Evolutionary conservation across 2,888 invertebrate genomes (phyloP).

Genomic region (Diachrysia chrysitis): DNA sequence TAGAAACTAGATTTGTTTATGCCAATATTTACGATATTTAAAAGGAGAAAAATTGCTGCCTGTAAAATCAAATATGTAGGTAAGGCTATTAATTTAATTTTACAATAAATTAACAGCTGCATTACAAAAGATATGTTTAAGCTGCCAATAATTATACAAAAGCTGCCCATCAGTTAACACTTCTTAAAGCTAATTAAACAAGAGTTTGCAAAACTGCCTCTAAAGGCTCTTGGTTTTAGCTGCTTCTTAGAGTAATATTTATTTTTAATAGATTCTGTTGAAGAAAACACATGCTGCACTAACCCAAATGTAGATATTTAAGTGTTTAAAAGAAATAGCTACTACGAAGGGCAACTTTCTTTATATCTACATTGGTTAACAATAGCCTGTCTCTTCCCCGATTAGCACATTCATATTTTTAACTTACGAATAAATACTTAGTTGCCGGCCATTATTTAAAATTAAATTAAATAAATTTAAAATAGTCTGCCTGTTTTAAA

Average conservation of each 20-base stretch:
- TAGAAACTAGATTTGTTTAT: too few species aligned
- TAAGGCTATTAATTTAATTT: too few species aligned
- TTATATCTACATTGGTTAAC: neutral
- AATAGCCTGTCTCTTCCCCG: too few species aligned
- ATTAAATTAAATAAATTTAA: neutral
- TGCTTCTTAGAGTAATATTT: conserved; percentile 22
- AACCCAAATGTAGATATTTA: conserved; percentile 1
- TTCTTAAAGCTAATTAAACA: too few species aligned
- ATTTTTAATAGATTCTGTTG: neutral
- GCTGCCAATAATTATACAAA: conserved; percentile 15
- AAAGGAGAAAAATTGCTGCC: too few species aligned
- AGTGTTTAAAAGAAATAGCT: conserved; percentile 2
- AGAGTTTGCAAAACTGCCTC: conserved; percentile 13
- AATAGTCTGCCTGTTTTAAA: conserved; percentile 6
- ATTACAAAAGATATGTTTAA: neutral
- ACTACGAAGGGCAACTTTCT: conserved; percentile 26
- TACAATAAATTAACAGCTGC: conserved; percentile 8
- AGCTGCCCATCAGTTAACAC: neutral
- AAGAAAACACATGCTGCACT: neutral
- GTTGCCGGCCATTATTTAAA: neutral
- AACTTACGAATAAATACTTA: too few species aligned
- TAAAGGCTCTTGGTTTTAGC: conserved; percentile 29
- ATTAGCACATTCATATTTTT: too few species aligned
- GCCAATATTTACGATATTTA: neutral
- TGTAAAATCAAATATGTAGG: too few species aligned